Conservation (phyloP, 2,888 invertebrate genomes). For the Spisula solida region DNA sequence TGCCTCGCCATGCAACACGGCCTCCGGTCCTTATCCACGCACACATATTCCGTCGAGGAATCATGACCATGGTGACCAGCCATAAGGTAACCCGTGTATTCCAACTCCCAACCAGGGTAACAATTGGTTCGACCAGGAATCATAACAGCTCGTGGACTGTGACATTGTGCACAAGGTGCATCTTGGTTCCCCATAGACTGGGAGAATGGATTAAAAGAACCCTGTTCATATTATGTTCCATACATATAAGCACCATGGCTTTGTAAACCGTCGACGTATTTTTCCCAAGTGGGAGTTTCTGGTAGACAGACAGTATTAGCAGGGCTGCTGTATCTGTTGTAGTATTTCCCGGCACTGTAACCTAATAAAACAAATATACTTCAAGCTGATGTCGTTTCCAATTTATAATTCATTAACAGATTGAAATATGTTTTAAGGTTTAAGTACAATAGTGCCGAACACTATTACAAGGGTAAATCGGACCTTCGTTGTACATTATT, state of each 20-base stretch:
- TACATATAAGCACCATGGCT: slow-evolving; percentile 29
- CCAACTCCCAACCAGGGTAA: slow-evolving; percentile 45
- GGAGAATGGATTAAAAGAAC: background rate
- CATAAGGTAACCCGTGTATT: slow-evolving; percentile 56
- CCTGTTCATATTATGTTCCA: slow-evolving; percentile 36
- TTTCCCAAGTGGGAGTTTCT: slow-evolving; percentile 46
- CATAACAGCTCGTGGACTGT: slow-evolving; percentile 28
- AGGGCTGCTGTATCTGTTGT: background rate
- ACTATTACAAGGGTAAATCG: no score
- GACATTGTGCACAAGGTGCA: slow-evolving; percentile 48
- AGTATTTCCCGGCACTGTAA: slow-evolving; percentile 22
- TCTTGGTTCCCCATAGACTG: slow-evolving; percentile 29
- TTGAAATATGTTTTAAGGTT: no score
- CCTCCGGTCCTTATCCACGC: slow-evolving; percentile 49
- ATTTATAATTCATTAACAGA: no score
- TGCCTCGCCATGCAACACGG: slow-evolving; percentile 28
- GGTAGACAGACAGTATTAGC: slow-evolving; percentile 43
- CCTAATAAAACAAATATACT: background rate
- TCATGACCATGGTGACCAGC: background rate
- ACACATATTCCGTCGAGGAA: slow-evolving; percentile 23
- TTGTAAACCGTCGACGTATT: slow-evolving; percentile 44
- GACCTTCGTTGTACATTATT: no score
- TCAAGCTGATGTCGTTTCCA: no score
- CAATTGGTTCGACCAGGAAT: slow-evolving; percentile 47
- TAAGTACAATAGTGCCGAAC: no score